Percentiles rank a stretch among this genome's conserved stretches.
Evolutionary conservation across 2,113 vertebrate species (phyloP).

Genomic region (Oenanthe oenanthe): DNA sequence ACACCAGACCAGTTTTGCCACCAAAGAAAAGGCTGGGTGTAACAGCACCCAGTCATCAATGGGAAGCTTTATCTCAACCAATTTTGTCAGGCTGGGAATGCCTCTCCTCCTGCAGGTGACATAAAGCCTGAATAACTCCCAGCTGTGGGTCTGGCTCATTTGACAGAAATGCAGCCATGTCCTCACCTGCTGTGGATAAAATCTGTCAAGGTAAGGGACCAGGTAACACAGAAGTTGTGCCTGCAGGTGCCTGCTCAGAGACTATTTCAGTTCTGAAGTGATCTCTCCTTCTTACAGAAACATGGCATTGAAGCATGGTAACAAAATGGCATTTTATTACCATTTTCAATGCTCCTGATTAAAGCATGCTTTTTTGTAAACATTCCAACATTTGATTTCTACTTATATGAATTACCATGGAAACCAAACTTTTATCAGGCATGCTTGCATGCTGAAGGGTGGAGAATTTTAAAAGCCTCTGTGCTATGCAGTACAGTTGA

Average conservation of each 20-base stretch:
- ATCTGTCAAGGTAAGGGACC: neutral
- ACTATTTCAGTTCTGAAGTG: neutral
- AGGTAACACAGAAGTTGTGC: neutral
- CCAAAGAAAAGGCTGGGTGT: neutral
- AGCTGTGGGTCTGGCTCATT: neutral
- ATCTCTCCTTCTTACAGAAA: neutral
- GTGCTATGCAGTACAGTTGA: neutral
- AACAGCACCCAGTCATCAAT: neutral
- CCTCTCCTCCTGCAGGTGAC: neutral
- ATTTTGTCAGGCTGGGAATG: neutral
- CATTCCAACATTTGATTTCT: constrained; percentile 34
- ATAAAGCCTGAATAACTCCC: neutral
- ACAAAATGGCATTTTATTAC: neutral
- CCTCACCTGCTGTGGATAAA: neutral
- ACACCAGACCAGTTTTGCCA: constrained; percentile 24
- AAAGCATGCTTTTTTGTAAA: constrained; percentile 13
- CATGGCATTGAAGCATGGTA: neutral
- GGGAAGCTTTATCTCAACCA: neutral
- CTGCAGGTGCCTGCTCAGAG: neutral
- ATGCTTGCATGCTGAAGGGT: neutral
- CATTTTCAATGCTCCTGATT: neutral
- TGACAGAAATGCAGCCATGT: neutral
- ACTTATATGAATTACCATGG: constrained; percentile 56
- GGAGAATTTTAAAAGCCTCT: neutral
- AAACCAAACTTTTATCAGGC: constrained; percentile 13